Percentiles rank a stretch among this genome's conserved stretches.
phyloP scores from a whole-genome alignment of 1,140 invertebrate genomes.

The Steinernema khuongi region DNA sequence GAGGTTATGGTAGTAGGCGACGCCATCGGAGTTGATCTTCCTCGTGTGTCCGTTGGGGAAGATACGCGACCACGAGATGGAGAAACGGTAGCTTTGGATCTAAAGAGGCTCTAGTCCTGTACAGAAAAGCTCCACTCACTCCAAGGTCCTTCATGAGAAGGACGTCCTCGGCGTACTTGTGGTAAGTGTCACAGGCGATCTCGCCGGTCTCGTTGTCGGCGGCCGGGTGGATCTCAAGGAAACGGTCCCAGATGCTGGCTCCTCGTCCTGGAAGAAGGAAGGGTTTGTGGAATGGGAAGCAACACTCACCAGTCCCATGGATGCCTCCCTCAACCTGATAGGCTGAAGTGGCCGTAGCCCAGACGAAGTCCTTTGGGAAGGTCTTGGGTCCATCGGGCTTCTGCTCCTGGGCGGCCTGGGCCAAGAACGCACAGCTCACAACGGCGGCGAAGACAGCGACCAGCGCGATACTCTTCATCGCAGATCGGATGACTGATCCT shows the following conservation, averaged over 20 bases:
- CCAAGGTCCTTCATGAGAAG: constrained; percentile 30
- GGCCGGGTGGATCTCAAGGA: constrained; percentile 18
- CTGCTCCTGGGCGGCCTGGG: not conserved
- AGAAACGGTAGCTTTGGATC: constrained; percentile 66
- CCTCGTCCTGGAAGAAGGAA: constrained; percentile 42
- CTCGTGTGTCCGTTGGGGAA: constrained; percentile 65
- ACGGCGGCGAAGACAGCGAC: not conserved
- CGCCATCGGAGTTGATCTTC: constrained; percentile 65
- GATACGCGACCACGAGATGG: constrained; percentile 69
- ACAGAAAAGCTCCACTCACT: constrained; percentile 10
- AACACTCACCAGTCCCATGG: constrained; percentile 57
- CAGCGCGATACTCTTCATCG: not conserved
- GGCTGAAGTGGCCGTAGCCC: constrained; percentile 60
- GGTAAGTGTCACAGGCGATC: constrained; percentile 41
- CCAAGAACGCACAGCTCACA: not conserved
- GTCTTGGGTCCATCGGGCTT: not conserved
- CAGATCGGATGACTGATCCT: not conserved
- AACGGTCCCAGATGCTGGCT: constrained; percentile 43
- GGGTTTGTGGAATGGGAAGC: not conserved
- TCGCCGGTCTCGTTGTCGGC: constrained; percentile 38
- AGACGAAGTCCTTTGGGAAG: constrained; percentile 60
- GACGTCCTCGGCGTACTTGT: constrained; percentile 42
- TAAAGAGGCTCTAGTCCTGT: not conserved
- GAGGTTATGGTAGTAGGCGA: constrained; percentile 68
- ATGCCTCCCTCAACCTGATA: constrained; percentile 62